Percentiles rank a stretch among this genome's conserved stretches.
phyloP scores from a whole-genome alignment of 2,888 invertebrate species.

The Rhogogaster chlorosoma region DNA sequence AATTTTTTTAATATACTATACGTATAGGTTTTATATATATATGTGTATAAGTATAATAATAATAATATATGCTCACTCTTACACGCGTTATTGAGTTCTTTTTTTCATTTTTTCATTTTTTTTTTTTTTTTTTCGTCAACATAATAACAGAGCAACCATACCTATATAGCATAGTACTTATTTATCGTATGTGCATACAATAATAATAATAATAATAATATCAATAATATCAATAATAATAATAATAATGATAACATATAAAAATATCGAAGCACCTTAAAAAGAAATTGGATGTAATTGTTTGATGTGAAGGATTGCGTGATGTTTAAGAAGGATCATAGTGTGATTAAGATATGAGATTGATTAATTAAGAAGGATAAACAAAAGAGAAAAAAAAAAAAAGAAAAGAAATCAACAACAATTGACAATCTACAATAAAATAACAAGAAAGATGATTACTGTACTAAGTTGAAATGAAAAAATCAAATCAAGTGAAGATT shows the following conservation, averaged over 20 bases:
- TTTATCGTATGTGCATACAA: not conserved
- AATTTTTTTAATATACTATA: not conserved
- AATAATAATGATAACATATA: constrained; percentile 61
- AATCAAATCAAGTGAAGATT: not conserved
- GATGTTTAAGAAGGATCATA: not conserved
- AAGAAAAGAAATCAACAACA: not conserved
- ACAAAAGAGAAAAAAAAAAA: not conserved
- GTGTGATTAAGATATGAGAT: not conserved
- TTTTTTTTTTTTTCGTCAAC: not conserved
- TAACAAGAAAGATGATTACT: not conserved
- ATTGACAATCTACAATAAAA: not conserved
- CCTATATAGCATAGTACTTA: not conserved
- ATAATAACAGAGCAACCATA: not conserved
- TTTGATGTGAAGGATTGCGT: not conserved
- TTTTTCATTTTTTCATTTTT: not conserved
- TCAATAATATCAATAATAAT: constrained; percentile 63
- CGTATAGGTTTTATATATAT: not conserved
- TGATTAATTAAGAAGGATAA: not conserved
- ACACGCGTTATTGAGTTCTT: not conserved
- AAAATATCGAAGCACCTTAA: constrained; percentile 74
- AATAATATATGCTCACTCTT: not conserved
- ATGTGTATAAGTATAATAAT: not conserved
- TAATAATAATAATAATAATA: constrained; percentile 59
- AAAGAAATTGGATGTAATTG: not conserved
- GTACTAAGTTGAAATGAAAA: not conserved